Conservation (phyloP, 2,797 vertebrate species). For the Sorex maritimensis region DNA sequence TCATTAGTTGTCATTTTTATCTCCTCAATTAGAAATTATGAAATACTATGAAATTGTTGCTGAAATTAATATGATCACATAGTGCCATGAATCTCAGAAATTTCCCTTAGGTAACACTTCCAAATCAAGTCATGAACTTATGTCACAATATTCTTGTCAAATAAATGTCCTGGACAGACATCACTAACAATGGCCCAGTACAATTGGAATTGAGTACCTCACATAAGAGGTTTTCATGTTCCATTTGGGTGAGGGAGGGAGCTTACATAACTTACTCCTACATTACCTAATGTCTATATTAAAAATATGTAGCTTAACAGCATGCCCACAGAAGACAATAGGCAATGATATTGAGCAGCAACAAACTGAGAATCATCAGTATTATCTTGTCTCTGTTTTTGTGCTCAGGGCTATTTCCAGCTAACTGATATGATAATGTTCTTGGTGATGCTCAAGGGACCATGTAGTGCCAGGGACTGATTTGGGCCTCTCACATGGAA, state of each 20-base stretch:
- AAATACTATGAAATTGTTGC: constrained; percentile 41
- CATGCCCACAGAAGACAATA: not conserved
- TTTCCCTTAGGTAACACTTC: not conserved
- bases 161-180: not conserved
- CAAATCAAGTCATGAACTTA: constrained; percentile 19
- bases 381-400: not conserved
- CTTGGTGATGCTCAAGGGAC: too few relatives aligned
- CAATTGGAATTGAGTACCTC: constrained; percentile 22
- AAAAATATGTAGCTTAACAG: constrained; percentile 18
- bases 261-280: not conserved
- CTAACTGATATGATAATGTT: too few relatives aligned
- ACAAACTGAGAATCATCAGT: constrained; percentile 29
- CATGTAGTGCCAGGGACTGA: too few relatives aligned
- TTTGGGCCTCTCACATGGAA: too few relatives aligned
- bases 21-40: constrained; percentile 50
- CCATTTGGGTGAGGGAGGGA: not conserved
- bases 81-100: not conserved
- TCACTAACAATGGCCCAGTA: constrained; percentile 20
- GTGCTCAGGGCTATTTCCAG: too few relatives aligned
- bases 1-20: constrained; percentile 28
- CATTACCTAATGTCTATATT: not conserved
- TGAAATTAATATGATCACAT: constrained; percentile 49
- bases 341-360: not conserved
- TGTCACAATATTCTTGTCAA: constrained; percentile 25
- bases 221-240: not conserved